phyloP scores from a whole-genome alignment of 2,888 invertebrate species.

The Synergus itoensis region DNA sequence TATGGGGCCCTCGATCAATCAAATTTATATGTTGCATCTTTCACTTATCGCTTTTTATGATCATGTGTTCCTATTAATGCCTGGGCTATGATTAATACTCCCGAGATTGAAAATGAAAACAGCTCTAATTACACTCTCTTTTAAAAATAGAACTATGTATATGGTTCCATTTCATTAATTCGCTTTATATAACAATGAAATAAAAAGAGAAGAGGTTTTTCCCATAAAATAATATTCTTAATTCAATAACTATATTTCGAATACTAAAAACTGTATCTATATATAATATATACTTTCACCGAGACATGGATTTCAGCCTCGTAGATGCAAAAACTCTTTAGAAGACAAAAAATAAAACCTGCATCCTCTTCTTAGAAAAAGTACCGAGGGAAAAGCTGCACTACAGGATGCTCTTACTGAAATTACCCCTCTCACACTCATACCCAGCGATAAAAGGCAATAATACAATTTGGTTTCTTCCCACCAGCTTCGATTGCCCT shows the following conservation, averaged over 20 bases:
- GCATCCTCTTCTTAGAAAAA: conserved; percentile 17
- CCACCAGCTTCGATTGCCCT: conserved; percentile 48
- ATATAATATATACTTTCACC: not conserved
- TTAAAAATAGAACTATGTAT: not conserved
- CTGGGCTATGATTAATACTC: conserved; percentile 10
- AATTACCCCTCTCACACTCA: conserved; percentile 45
- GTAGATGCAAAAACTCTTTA: not conserved
- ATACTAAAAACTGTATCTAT: no score
- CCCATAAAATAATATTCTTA: no score
- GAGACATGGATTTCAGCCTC: not conserved
- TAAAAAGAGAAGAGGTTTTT: no score
- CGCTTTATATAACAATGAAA: not conserved
- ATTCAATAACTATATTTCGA: no score
- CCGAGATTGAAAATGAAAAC: not conserved
- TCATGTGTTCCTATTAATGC: conserved; percentile 23
- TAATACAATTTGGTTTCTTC: conserved; percentile 48
- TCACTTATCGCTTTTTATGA: conserved; percentile 41
- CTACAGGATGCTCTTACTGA: conserved; percentile 49
- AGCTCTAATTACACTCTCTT: not conserved
- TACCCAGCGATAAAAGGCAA: conserved; percentile 46
- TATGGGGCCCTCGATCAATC: conserved; percentile 13
- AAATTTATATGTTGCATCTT: conserved; percentile 40
- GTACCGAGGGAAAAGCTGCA: not conserved
- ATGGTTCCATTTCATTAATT: not conserved
- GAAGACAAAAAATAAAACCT: conserved; percentile 14